A percentile compares a stretch with the other conserved stretches of the same genome.
Conservation (phyloP, 2,797 vertebrate genomes). For the Champsocephalus gunnari region DNA sequence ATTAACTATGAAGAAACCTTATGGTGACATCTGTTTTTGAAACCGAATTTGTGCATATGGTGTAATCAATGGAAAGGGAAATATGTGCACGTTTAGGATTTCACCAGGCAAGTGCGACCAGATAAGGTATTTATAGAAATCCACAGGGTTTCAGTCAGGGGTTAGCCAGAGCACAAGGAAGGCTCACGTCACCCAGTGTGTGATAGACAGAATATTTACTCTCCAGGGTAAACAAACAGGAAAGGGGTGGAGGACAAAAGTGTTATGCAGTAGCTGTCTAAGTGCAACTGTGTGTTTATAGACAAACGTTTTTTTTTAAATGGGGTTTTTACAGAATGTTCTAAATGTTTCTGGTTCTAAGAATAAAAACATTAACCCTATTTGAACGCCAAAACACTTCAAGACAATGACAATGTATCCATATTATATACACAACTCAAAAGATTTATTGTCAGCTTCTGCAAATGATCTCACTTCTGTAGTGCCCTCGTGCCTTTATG, state of each 20-base stretch:
- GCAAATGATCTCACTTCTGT: neutral
- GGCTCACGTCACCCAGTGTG: slow-evolving; percentile 44
- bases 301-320: neutral
- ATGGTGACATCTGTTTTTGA: neutral
- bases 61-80: neutral
- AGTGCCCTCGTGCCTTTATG: neutral
- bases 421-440: slow-evolving; percentile 1
- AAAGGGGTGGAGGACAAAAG: slow-evolving; percentile 50
- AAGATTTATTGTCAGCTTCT: neutral
- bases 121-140: slow-evolving; percentile 63
- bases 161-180: slow-evolving; percentile 50
- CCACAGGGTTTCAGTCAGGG: slow-evolving; percentile 46
- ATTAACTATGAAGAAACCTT: neutral
- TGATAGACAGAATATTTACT: slow-evolving; percentile 54
- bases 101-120: slow-evolving; percentile 29
- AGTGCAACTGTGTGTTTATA: slow-evolving; percentile 24
- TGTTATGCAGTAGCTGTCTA: slow-evolving; percentile 14
- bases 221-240: slow-evolving; percentile 70
- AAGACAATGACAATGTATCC: neutral
- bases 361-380: slow-evolving; percentile 1
- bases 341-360: neutral
- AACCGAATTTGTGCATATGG: neutral
- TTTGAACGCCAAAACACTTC: neutral
- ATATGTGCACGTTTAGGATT: slow-evolving; percentile 13
- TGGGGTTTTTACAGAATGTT: neutral